These are phyloP conservation scores for Panagrolaimus sp. DNA, from an alignment of 1,140 invertebrate species.

Conservation along the genomic window DNA sequence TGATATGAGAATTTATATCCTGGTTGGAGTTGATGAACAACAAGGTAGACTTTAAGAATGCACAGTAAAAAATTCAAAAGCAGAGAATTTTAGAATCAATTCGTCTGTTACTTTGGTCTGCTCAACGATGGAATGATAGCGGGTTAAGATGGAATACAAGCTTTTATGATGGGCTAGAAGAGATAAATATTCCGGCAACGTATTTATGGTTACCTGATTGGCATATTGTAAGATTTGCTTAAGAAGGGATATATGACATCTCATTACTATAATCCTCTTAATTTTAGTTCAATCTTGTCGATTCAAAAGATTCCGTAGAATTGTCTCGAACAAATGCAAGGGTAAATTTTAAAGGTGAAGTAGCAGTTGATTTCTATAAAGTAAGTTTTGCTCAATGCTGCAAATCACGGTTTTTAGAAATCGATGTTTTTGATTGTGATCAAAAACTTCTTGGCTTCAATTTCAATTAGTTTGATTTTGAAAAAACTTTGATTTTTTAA, in stretches of 20 bases:
- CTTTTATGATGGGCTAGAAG: background rate
- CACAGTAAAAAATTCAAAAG: too few species aligned
- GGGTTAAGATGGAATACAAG: background rate
- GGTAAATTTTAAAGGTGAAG: background rate
- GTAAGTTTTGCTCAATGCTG: too few species aligned
- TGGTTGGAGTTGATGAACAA: slow-evolving; percentile 1
- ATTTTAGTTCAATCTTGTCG: background rate
- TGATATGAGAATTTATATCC: background rate
- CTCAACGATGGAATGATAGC: background rate
- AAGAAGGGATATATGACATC: too few species aligned
- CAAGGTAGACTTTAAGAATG: too few species aligned
- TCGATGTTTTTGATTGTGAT: too few species aligned
- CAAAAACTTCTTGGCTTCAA: too few species aligned
- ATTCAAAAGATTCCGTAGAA: background rate
- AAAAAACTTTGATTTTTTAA: too few species aligned
- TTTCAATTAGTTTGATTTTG: too few species aligned
- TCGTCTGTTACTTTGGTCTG: background rate
- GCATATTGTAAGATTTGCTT: too few species aligned
- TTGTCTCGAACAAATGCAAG: background rate
- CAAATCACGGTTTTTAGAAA: too few species aligned
- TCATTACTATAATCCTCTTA: too few species aligned
- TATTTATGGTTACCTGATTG: background rate
- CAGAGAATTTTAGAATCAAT: too few species aligned
- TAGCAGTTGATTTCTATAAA: background rate
- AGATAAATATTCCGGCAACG: background rate